These are phyloP conservation scores for Lepidurus packardi DNA, from an alignment of 1,140 invertebrate species.

Conservation along the genomic window DNA sequence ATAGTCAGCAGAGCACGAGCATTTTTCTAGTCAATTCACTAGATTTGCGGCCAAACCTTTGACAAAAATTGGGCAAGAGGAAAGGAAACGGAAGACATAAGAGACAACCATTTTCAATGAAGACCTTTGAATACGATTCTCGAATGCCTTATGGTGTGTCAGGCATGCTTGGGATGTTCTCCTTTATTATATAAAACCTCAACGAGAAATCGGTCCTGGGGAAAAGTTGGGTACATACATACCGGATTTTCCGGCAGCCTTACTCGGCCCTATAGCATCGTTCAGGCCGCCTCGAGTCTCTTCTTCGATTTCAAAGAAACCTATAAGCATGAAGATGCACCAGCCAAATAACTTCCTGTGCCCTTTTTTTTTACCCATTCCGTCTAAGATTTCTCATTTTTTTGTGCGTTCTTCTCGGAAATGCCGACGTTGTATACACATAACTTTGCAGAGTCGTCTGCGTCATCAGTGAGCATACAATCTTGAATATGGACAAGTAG, in stretches of 20 bases:
- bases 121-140: background rate
- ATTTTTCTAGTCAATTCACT: no score
- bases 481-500: background rate
- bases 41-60: background rate
- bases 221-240: background rate
- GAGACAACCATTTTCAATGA: background rate
- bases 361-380: background rate
- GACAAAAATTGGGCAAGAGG: background rate
- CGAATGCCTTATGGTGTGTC: conserved; percentile 7
- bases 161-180: background rate
- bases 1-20: no score
- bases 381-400: background rate
- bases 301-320: conserved; percentile 15
- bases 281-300: background rate
- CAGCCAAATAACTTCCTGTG: conserved; percentile 4
- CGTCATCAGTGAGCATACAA: background rate
- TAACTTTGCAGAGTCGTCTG: conserved; percentile 1
- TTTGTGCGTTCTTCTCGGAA: background rate
- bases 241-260: conserved; percentile 5
- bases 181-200: background rate
- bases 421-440: background rate
- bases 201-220: background rate
- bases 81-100: background rate
- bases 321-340: background rate
- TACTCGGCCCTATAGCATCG: conserved; percentile 1